Evolutionary conservation across 2,113 vertebrate species (phyloP).

Genomic region (Falcunculus frontatus): DNA sequence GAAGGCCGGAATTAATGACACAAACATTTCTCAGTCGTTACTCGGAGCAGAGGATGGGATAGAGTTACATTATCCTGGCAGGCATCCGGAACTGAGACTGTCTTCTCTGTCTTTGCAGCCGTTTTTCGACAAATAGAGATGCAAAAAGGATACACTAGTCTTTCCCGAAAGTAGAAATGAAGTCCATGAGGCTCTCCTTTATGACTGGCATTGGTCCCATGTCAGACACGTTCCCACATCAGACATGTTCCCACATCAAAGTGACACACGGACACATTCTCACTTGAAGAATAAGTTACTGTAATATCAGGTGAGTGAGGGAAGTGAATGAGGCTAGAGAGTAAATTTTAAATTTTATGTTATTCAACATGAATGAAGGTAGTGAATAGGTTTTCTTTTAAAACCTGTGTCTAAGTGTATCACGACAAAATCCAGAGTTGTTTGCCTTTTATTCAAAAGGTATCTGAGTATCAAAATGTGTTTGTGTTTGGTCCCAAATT

Average conservation of each 20-base stretch:
- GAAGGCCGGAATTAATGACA: not conserved
- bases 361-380: not conserved
- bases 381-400: not conserved
- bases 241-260: accelerated
- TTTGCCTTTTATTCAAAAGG: not conserved
- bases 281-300: not conserved
- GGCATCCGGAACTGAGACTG: not conserved
- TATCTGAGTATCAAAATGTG: not conserved
- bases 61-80: not conserved
- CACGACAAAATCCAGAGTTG: not conserved
- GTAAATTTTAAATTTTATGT: not conserved
- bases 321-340: not conserved
- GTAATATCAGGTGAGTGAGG: not conserved
- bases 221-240: accelerated
- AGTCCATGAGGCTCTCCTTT: accelerated
- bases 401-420: not conserved
- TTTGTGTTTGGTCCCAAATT: not conserved
- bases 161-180: not conserved
- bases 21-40: not conserved
- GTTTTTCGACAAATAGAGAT: not conserved
- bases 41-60: not conserved
- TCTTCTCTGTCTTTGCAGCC: not conserved
- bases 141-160: not conserved
- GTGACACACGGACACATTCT: not conserved
- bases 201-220: not conserved